Percentiles rank a stretch among this genome's conserved stretches.
Evolutionary conservation across 1,140 invertebrate species (phyloP).

Genomic region (Steinernema feltiae): DNA sequence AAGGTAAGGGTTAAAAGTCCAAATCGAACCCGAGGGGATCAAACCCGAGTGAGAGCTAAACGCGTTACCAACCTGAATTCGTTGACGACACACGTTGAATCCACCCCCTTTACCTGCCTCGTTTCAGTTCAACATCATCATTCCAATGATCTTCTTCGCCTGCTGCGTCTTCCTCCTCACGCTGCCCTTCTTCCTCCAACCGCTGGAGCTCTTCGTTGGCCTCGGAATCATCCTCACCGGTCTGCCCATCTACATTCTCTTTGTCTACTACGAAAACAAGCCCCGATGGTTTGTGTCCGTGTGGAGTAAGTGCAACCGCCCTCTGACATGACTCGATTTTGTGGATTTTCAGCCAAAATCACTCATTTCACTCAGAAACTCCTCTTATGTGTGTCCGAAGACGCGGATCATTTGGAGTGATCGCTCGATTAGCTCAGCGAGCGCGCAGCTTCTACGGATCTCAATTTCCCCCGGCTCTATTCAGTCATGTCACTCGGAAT

Average conservation of each 20-base stretch:
- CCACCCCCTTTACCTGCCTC: not conserved
- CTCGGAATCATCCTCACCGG: conserved; percentile 48
- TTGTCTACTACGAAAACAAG: conserved; percentile 39
- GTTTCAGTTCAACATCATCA: conserved; percentile 39
- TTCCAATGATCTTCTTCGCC: conserved; percentile 50
- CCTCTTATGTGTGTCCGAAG: conserved; percentile 33
- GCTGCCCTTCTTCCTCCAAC: conserved; percentile 46
- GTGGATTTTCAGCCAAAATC: conserved; percentile 15
- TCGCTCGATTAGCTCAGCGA: not conserved
- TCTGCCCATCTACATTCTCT: conserved; percentile 51
- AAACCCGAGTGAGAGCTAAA: too few species aligned
- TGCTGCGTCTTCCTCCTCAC: conserved; percentile 52
- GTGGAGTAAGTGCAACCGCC: conserved; percentile 42
- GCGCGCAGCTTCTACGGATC: not conserved
- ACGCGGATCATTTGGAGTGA: conserved; percentile 3
- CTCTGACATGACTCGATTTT: conserved; percentile 5
- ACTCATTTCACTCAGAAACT: conserved; percentile 36
- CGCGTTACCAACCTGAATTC: too few species aligned
- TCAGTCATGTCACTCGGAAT: not conserved
- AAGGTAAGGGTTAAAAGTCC: conserved; percentile 71
- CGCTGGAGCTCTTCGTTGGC: conserved; percentile 48
- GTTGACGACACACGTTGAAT: too few species aligned
- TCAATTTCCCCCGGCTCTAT: not conserved
- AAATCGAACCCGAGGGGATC: too few species aligned
- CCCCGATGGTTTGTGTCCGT: conserved; percentile 34